Evolutionary conservation across 2,113 vertebrate species (phyloP), one percentile per base, ranked within the genome.

Genomic region (Osmerus eperlanus): DNA sequence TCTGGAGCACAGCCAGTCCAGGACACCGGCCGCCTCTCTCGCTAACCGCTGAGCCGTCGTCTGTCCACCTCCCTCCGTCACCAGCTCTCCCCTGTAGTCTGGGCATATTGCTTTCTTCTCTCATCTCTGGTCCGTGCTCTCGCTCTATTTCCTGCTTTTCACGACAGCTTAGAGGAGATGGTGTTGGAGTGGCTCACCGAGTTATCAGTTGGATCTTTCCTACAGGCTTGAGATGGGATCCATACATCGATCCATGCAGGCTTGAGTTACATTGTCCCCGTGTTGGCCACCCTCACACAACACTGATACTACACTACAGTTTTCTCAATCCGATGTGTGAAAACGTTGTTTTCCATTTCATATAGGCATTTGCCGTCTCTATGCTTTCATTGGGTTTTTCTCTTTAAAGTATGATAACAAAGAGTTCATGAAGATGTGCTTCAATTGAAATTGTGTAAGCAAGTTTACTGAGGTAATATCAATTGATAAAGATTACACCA

Each of bases 161-260:
- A 71, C 71, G 75, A 69, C 61, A 73, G 65, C 72, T 80, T 64
- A 68, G 63, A 65, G 63, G 9, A 54, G 59, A 65, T 32, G 8
- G 69, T 60, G 69, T 32, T 69, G 53, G 67, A 68, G n/a, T 71
- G 75, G 65, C 68, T 70, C 81, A 68, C 36, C 68, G 72, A 83
- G 77, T 78, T 72, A 72, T 78, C 73, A 68, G 73, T 79, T 58
- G 75, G 61, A 82, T 73, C 67, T 73, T 63, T 70, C 76, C 70
- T 67, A 16, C 41, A 28, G 65, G 71, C 71, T 67, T 32, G 41
- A 59, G 61, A 71, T 78, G 67, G 70, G 80, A 87, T 89, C 85
- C 61, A 84, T 85, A 88, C 81, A 78, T 81, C 77, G 81, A 88
- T 78, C 80, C 55, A 36, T 73, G 74, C 74, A 36, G 76, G 74